Conservation (phyloP, 2,797 vertebrate genomes). For the Gadopsis marmoratus region DNA sequence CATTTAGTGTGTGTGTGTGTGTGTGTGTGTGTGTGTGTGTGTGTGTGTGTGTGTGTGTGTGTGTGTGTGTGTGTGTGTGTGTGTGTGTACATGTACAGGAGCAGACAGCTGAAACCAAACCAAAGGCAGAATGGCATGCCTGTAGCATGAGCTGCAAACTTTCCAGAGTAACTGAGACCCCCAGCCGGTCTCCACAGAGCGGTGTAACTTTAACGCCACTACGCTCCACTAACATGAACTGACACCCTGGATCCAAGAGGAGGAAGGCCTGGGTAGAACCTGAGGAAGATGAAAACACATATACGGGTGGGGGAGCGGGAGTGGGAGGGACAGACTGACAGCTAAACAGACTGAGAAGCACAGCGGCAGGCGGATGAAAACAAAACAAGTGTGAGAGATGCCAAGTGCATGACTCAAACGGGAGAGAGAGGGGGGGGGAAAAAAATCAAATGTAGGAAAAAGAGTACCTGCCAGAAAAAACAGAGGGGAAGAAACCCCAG, state of each 20-base stretch:
- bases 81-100: constrained; percentile 49
- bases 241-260: constrained; percentile 34
- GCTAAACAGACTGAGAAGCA: constrained; percentile 41
- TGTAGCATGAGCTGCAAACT: constrained; percentile 74
- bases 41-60: constrained; percentile 30
- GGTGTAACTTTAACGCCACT: constrained; percentile 40
- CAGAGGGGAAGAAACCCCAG: constrained; percentile 38
- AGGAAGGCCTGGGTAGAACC: constrained; percentile 38
- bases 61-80: constrained; percentile 16
- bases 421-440: not conserved
- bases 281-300: constrained; percentile 56
- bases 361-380: constrained; percentile 47
- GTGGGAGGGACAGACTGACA: constrained; percentile 59
- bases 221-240: constrained; percentile 45
- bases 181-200: constrained; percentile 62
- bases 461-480: constrained; percentile 37
- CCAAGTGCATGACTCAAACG: constrained; percentile 16
- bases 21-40: constrained; percentile 16
- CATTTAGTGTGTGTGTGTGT: constrained; percentile 41
- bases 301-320: constrained; percentile 33
- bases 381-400: constrained; percentile 62
- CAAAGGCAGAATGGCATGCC: constrained; percentile 68
- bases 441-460: constrained; percentile 32
- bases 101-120: constrained; percentile 76
- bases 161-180: constrained; percentile 77